Base-by-base conservation (phyloP, 2,797 vertebrate genomes). In the Leptatherina wallacei region DNA sequence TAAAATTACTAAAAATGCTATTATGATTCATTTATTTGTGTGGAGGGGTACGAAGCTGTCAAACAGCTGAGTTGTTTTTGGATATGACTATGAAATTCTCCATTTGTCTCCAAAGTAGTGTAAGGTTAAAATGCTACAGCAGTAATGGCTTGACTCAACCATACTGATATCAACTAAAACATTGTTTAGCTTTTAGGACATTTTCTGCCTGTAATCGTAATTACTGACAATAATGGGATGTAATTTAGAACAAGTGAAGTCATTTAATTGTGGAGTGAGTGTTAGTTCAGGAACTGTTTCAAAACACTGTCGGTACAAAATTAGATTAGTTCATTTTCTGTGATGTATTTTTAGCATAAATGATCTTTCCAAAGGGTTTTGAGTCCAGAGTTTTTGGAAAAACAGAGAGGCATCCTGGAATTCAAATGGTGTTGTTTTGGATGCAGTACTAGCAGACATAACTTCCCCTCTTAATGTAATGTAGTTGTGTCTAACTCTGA, bases 331-430 rank as follows among this genome's bases (percentile, higher is more conserved):
- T 63, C 11, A 55, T 73, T 62, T 72, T 38, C 40, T 32, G 69
- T 65, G 51, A 36, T 55, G 47, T 85, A 86, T 87, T 88, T 82
- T 86, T 84, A 80, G 47, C 58, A 32, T 35, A 35, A 71, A 76
- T 75, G 65, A 79, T 71, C 76, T 84, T 82, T 89, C 57, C 70
- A 81, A 35, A 57, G n/a, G 61, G 18, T 59, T 69, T 69, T 69
- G n/a, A 70, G 56, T 61, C 49, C 65, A 64, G 71, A 78, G 49
- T n/a, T 42, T 75, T 71, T 80, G 65, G 77, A 81, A 29, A 85
- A 86, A 78, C 76, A 73, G 65, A 76, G 83, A 83, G 51, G 71
- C 80, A 85, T 91, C 77, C 73, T 84, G 75, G 64, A 77, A 64
- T 77, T 85, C 71, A 69, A 70, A 67, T 76, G 56, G 83, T 38